Conservation (phyloP, 2,113 vertebrate species). For the Phyllopteryx taeniolatus region DNA sequence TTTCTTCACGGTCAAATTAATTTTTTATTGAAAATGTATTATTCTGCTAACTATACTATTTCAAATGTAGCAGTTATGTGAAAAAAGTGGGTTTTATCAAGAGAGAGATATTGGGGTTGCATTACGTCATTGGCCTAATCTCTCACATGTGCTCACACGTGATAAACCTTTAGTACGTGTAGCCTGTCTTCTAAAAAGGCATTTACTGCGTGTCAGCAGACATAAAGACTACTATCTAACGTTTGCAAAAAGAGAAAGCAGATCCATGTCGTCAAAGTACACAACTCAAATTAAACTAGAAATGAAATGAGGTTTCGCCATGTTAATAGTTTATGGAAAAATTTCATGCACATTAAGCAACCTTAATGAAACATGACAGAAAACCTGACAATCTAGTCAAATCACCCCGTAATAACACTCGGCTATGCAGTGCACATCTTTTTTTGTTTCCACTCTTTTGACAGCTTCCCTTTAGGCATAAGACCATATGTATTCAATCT, state of each 20-base stretch:
- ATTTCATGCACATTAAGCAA: constrained; percentile 2
- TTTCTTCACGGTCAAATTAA: background rate
- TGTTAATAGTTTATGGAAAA: background rate
- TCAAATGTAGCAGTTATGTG: too few species aligned
- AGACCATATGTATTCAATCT: constrained; percentile 15
- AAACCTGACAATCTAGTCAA: constrained; percentile 18
- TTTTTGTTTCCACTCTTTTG: constrained; percentile 23
- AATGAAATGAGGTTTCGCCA: background rate
- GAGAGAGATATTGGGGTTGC: too few species aligned
- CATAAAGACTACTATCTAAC: too few species aligned
- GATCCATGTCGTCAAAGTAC: background rate
- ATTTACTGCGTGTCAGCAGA: background rate
- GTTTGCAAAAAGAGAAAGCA: background rate
- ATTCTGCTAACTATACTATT: too few species aligned
- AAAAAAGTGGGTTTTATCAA: too few species aligned
- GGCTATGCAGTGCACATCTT: constrained; percentile 9
- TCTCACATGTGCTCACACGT: too few species aligned
- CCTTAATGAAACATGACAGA: constrained; percentile 12
- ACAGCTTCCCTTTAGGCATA: constrained; percentile 34
- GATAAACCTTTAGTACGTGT: too few species aligned
- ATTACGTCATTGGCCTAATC: background rate
- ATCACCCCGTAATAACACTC: constrained; percentile 9
- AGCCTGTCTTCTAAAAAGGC: too few species aligned
- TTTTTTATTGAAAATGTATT: background rate
- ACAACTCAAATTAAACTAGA: background rate